Evolutionary conservation across 2,888 invertebrate species (phyloP).

Genomic region (Caenorhabditis doughertyi): DNA sequence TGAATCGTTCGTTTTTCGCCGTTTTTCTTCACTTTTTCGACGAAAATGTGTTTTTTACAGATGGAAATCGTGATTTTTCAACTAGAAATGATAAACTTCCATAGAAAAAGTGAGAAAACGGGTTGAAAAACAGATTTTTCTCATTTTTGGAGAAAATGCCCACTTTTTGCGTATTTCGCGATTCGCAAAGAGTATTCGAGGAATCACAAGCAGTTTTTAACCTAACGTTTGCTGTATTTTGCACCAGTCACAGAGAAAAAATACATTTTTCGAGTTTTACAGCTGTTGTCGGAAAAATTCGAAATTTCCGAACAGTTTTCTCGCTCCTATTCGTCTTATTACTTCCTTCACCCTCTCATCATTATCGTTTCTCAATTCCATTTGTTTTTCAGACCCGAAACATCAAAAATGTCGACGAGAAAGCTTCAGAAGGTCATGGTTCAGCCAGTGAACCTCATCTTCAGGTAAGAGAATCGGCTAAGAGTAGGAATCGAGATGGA

Average conservation of each 20-base stretch:
- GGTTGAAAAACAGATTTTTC: background rate
- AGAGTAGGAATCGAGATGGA: background rate
- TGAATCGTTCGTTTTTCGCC: background rate
- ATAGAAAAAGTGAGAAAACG: background rate
- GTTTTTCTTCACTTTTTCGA: background rate
- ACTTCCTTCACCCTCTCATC: background rate
- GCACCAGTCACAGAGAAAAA: too few species aligned
- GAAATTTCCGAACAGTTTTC: too few species aligned
- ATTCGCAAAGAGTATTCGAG: too few species aligned
- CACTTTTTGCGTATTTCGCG: too few species aligned
- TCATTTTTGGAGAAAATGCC: background rate
- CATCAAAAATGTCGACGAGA: conserved; percentile 60
- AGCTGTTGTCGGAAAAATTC: too few species aligned
- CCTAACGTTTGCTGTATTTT: too few species aligned
- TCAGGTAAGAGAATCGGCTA: conserved; percentile 58
- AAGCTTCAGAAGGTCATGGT: conserved; percentile 82
- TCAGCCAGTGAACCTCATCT: conserved; percentile 83
- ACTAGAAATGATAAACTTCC: background rate
- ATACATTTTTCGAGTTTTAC: too few species aligned
- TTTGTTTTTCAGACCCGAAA: conserved; percentile 26
- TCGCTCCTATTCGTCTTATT: background rate
- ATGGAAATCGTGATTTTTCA: conserved; percentile 5
- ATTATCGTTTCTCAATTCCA: background rate
- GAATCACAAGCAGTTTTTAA: too few species aligned
- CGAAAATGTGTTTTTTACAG: background rate